Evolutionary conservation across 2,888 invertebrate species (phyloP), one percentile per base, ranked within the genome.

Genomic region (Leptothorax acervorum): DNA sequence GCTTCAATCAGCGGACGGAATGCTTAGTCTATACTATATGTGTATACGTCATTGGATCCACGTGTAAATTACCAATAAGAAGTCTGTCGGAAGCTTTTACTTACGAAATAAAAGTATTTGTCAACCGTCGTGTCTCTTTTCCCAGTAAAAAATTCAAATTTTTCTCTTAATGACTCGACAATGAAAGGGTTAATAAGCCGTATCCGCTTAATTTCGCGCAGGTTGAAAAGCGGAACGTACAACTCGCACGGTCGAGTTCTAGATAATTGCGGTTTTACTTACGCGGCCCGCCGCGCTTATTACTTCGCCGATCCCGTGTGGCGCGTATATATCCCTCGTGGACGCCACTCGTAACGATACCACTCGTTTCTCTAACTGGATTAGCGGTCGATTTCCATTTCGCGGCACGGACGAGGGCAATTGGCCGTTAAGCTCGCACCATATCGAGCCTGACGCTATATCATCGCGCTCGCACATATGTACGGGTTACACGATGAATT

Each of bases 311-410:
- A 76, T 82, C 11, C 31, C 39, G 9, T 42, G 9, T 42, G 55
- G 68, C 60, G 68, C n/a, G 55, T 48, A 78, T 84, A 39, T 53
- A 68, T 75, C 66, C 60, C 48, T 28, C 68, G 62, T 45, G 78
- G 76, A 73, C 74, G 31, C 53, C 75, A 63, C 75, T 70, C 68
- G 63, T 71, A 83, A 79, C 73, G 78, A 83, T 79, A 78, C 62
- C 45, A 55, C 65, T 71, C 70, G 71, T 84, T 79, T 48, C 74
- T 83, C 48, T 85, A 85, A 85, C 85, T 84, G 62, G 86, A 84
- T 87, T 86, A 85, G 57, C 63, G 79, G 75, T 81, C 74, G 75
- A 86, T 83, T 85, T 86, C 83, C 87, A 85, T 87, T 87, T 87
- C 83, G 75, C 76, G 48, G 79, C 78, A 79, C 68, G 79, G 71